Evolutionary conservation across 2,888 invertebrate species (phyloP).

Genomic region (Hydraecia micacea): DNA sequence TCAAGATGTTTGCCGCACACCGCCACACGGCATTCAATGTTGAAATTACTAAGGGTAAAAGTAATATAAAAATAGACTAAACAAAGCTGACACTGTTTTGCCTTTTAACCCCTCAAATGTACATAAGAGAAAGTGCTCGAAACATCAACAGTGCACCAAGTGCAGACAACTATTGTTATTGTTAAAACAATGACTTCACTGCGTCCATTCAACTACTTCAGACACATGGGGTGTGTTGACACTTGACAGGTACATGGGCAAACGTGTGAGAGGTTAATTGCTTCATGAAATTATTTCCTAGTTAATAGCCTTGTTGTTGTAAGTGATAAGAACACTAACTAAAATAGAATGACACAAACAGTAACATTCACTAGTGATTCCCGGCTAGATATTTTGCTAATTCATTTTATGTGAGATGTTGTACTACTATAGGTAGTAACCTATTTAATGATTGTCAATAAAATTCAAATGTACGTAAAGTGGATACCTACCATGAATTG

Average conservation of each 20-base stretch:
- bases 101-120: no score
- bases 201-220: no score
- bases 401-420: neutral
- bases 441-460: neutral
- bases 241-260: no score
- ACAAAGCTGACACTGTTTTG: neutral
- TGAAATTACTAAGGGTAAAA: neutral
- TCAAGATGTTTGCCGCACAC: neutral
- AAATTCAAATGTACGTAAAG: conserved; percentile 3
- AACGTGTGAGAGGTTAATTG: no score
- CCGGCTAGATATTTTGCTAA: neutral
- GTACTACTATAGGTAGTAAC: neutral
- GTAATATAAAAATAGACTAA: neutral
- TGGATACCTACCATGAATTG: neutral
- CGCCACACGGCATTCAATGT: neutral
- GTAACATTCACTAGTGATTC: neutral
- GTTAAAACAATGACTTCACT: no score
- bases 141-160: no score
- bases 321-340: neutral
- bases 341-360: neutral
- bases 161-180: no score
- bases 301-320: neutral
- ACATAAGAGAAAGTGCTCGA: no score
- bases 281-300: conserved; percentile 1
- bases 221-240: no score